Conservation (phyloP, 2,888 invertebrate species). For the Sminthurinus aureus region DNA sequence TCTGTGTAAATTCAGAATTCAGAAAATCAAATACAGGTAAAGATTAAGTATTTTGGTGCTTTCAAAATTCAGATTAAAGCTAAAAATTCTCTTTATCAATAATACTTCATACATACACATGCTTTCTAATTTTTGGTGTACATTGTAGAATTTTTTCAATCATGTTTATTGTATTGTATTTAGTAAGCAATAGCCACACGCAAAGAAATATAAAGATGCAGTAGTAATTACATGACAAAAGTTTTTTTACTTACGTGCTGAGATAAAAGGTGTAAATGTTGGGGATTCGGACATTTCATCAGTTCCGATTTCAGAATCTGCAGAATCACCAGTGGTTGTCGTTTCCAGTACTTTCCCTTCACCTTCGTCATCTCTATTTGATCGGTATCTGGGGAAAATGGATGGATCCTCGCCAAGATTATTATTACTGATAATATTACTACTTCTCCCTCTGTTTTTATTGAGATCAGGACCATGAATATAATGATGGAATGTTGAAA, state of each 20-base stretch:
- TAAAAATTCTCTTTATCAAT: neutral
- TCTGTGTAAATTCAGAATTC: slow-evolving; percentile 16
- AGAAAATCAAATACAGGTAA: neutral
- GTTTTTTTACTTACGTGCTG: slow-evolving; percentile 20
- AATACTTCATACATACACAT: too few relatives aligned
- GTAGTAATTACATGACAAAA: neutral
- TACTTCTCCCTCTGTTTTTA: neutral
- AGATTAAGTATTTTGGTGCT: too few relatives aligned
- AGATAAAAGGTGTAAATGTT: slow-evolving; percentile 34
- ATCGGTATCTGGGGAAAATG: neutral
- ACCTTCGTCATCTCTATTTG: neutral
- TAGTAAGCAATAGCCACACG: too few relatives aligned
- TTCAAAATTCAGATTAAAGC: neutral
- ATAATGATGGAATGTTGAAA: slow-evolving; percentile 1
- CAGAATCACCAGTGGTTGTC: neutral
- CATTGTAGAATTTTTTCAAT: too few relatives aligned
- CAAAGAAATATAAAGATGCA: too few relatives aligned
- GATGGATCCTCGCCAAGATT: neutral
- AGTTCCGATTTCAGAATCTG: neutral
- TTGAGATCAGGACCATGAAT: neutral
- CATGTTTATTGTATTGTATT: neutral
- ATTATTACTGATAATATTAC: neutral
- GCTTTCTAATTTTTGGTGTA: too few relatives aligned
- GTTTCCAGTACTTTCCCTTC: neutral
- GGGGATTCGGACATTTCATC: neutral